These are phyloP conservation scores for Drosophila simulans DNA, from an alignment of 1,140 invertebrate genomes.

Conservation along the genomic window DNA sequence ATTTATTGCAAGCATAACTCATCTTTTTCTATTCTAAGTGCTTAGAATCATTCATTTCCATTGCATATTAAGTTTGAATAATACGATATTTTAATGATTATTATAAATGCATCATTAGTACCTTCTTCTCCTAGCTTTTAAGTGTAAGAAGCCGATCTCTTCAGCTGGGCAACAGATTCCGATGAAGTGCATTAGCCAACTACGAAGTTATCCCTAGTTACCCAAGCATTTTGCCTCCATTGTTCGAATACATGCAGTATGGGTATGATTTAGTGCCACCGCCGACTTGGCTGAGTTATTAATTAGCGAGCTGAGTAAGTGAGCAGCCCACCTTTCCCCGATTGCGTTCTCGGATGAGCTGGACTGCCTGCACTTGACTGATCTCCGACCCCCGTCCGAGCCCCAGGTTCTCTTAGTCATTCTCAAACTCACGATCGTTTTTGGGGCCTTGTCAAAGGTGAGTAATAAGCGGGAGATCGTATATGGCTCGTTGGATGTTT, in stretches of 20 bases:
- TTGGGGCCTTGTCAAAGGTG: constrained; percentile 49
- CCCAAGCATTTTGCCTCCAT: background rate
- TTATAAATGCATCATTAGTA: too few species aligned
- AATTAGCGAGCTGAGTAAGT: constrained; percentile 42
- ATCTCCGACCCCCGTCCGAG: background rate
- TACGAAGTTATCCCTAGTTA: too few species aligned
- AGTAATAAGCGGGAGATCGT: constrained; percentile 45
- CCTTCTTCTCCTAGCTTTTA: too few species aligned
- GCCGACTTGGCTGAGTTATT: constrained; percentile 30
- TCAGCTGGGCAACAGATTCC: background rate
- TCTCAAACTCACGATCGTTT: constrained; percentile 28
- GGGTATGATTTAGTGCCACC: constrained; percentile 18
- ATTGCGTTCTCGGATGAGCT: constrained; percentile 33
- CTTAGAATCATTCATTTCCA: too few species aligned
- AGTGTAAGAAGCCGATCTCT: background rate
- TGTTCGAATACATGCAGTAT: background rate
- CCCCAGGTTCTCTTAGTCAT: constrained; percentile 18
- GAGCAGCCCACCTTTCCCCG: background rate
- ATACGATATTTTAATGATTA: too few species aligned
- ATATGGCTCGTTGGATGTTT: constrained; percentile 38
- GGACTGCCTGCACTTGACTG: constrained; percentile 41
- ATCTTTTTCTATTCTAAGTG: too few species aligned
- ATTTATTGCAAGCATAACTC: too few species aligned
- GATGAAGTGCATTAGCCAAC: constrained; percentile 2
- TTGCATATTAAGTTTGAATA: too few species aligned